Evolutionary conservation across 2,888 invertebrate species (phyloP).

Genomic region (Rhingia campestris): DNA sequence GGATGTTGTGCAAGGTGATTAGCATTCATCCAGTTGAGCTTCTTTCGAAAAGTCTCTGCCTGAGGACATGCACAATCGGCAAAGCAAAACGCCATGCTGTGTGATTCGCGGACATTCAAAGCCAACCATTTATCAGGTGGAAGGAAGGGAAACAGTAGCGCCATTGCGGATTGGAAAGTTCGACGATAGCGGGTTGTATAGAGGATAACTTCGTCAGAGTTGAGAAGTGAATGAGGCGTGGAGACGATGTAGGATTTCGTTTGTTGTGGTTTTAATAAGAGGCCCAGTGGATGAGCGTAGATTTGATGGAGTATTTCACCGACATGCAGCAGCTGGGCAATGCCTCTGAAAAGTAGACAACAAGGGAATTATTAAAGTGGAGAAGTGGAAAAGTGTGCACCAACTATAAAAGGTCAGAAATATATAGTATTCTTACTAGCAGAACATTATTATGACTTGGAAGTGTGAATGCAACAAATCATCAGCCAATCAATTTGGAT

Average conservation of each 20-base stretch:
- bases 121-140: slow-evolving; percentile 87
- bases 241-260: slow-evolving; percentile 77
- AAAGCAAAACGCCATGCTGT: slow-evolving; percentile 93
- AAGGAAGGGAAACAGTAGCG: slow-evolving; percentile 89
- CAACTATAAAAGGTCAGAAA: neutral
- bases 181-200: slow-evolving; percentile 93
- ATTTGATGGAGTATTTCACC: slow-evolving; percentile 87
- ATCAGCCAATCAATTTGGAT: no score
- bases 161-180: slow-evolving; percentile 95
- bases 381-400: neutral
- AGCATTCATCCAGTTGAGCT: slow-evolving; percentile 84
- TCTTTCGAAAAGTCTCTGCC: slow-evolving; percentile 84
- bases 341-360: slow-evolving; percentile 84
- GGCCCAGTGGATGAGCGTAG: slow-evolving; percentile 83
- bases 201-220: slow-evolving; percentile 86
- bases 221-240: slow-evolving; percentile 80
- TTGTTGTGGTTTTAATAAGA: slow-evolving; percentile 77
- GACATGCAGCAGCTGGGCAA: slow-evolving; percentile 91
- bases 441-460: no score
- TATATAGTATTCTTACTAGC: neutral
- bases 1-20: slow-evolving; percentile 89
- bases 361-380: neutral
- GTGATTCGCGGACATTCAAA: slow-evolving; percentile 88
- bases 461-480: no score
- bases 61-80: slow-evolving; percentile 90